These are phyloP conservation scores for Sula dactylatra DNA, from an alignment of 2,113 vertebrate species.

Conservation along the genomic window DNA sequence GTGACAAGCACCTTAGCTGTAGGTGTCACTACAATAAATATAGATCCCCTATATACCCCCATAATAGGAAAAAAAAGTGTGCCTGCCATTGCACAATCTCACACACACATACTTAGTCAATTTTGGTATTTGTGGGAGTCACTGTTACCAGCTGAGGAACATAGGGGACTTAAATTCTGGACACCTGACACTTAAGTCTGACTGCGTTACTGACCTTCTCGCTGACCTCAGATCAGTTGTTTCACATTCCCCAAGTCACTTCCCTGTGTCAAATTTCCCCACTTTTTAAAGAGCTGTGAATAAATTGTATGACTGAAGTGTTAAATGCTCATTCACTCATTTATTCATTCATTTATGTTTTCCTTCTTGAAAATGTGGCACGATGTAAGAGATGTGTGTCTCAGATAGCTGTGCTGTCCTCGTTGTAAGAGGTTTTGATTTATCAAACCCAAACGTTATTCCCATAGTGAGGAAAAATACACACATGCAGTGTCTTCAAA, in stretches of 20 bases:
- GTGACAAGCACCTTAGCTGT: background rate
- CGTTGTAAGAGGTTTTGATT: background rate
- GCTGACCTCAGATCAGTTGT: background rate
- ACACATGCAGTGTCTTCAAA: background rate
- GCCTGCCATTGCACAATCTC: background rate
- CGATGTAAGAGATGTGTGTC: background rate
- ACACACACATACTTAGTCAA: background rate
- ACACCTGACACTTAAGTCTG: background rate
- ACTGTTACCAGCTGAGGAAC: background rate
- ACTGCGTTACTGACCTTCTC: background rate
- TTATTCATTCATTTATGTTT: background rate
- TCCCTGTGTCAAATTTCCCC: background rate
- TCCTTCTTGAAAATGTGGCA: background rate
- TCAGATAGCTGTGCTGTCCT: background rate
- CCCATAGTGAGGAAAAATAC: background rate
- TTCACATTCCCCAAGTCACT: background rate
- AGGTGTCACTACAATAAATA: background rate
- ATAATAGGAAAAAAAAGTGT: background rate
- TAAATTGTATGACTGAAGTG: background rate
- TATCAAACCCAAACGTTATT: background rate
- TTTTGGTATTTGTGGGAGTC: background rate
- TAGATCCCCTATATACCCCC: background rate
- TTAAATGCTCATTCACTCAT: background rate
- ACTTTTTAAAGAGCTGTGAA: background rate
- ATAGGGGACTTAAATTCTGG: background rate